Evolutionary conservation across 2,113 vertebrate genomes (phyloP).

Genomic region (Pomatorhinus ruficollis): DNA sequence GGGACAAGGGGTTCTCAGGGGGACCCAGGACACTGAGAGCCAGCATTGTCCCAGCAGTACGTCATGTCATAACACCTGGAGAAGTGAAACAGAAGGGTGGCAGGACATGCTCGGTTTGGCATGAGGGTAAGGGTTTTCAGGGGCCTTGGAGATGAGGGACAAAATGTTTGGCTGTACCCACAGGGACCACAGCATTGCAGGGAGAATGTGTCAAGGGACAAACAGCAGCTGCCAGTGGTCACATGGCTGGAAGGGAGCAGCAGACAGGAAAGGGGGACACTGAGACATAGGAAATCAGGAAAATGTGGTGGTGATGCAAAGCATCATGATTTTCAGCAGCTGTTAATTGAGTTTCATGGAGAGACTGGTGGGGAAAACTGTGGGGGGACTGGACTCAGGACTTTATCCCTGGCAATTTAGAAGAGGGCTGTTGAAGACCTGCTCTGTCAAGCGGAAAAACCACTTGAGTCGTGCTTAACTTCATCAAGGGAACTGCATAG

Average conservation of each 20-base stretch:
- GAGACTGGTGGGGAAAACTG: not conserved
- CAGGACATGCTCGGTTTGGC: not conserved
- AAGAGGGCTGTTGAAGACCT: constrained; percentile 1
- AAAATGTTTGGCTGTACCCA: not conserved
- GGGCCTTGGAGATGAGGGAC: not conserved
- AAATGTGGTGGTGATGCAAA: not conserved
- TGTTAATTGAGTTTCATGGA: not conserved
- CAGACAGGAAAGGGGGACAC: not conserved
- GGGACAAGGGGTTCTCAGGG: not conserved
- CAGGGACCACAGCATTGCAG: not conserved
- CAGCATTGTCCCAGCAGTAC: not conserved
- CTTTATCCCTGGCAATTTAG: not conserved
- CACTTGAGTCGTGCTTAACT: constrained; percentile 3
- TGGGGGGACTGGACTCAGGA: rapidly evolving
- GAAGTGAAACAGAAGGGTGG: not conserved
- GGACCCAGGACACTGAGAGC: not conserved
- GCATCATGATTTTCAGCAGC: not conserved
- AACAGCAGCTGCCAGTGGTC: not conserved
- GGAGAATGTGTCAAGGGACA: not conserved
- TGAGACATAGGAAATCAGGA: not conserved
- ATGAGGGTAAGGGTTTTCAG: not conserved
- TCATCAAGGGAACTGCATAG: constrained; percentile 30
- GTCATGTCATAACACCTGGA: not conserved
- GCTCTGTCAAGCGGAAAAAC: not conserved
- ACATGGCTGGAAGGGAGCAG: not conserved